phyloP scores from a whole-genome alignment of 2,888 invertebrate species.

The Heteromyza rotundicornis region DNA sequence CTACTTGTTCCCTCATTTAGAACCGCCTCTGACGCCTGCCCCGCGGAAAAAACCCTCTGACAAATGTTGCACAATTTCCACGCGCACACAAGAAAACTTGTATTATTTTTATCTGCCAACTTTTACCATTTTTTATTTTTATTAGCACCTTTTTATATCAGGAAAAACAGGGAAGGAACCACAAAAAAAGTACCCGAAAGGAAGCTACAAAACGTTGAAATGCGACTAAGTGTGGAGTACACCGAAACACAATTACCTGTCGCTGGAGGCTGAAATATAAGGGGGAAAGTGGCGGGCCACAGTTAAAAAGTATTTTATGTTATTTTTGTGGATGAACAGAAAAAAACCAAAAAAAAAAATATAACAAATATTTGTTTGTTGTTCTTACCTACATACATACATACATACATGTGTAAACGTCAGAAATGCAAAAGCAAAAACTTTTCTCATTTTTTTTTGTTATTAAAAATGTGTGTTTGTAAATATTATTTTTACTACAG shows the following conservation, averaged over 20 bases:
- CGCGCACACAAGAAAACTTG: conserved; percentile 22
- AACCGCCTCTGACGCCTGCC: no score
- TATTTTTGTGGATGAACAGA: neutral
- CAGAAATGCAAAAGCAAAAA: neutral
- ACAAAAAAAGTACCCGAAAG: no score
- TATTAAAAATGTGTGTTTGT: no score
- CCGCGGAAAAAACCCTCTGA: no score
- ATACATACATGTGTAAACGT: conserved; percentile 3
- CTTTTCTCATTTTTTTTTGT: no score
- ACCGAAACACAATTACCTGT: conserved; percentile 42
- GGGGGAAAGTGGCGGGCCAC: neutral
- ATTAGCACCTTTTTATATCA: no score
- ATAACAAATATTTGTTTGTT: neutral
- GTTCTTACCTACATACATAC: neutral
- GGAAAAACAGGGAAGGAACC: no score
- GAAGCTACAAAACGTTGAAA: no score
- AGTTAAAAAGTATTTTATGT: neutral
- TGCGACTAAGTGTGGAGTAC: no score
- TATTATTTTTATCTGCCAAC: conserved; percentile 54
- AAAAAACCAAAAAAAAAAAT: conserved; percentile 9
- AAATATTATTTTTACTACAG: no score
- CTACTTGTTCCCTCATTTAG: no score
- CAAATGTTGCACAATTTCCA: conserved; percentile 26
- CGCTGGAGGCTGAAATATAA: conserved; percentile 32
- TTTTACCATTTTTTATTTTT: conserved; percentile 47